Percentiles rank a stretch among this genome's conserved stretches.
phyloP scores from a whole-genome alignment of 2,888 invertebrate species.

The Cryptocephalus primarius region DNA sequence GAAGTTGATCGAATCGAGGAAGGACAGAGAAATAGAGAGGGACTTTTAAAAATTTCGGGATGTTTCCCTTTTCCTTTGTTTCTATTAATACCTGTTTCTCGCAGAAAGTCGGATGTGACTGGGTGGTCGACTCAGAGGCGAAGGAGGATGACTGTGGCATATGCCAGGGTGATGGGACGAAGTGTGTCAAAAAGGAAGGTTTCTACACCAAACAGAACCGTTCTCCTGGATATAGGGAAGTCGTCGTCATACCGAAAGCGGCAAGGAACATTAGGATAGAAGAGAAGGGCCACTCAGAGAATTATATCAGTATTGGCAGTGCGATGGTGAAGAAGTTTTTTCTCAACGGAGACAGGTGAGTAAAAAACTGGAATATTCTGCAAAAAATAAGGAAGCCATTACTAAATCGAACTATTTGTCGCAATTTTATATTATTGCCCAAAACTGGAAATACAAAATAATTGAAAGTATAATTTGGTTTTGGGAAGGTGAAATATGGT shows the following conservation, averaged over 20 bases:
- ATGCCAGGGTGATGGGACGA: slow-evolving; percentile 74
- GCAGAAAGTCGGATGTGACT: slow-evolving; percentile 86
- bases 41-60: too few relatives aligned
- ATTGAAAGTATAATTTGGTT: too few relatives aligned
- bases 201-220: slow-evolving; percentile 41
- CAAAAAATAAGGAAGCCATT: too few relatives aligned
- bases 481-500: too few relatives aligned
- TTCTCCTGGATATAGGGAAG: slow-evolving; percentile 46
- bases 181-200: slow-evolving; percentile 60
- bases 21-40: too few relatives aligned
- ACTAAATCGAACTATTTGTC: too few relatives aligned
- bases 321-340: slow-evolving; percentile 59
- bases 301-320: slow-evolving; percentile 69
- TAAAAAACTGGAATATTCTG: neutral
- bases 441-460: too few relatives aligned
- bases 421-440: too few relatives aligned
- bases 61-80: neutral
- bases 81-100: slow-evolving; percentile 27
- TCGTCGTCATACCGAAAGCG: slow-evolving; percentile 64
- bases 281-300: slow-evolving; percentile 65
- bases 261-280: slow-evolving; percentile 68
- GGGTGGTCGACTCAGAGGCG: slow-evolving; percentile 68
- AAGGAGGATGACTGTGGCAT: slow-evolving; percentile 78
- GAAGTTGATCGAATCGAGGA: too few relatives aligned
- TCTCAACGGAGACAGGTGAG: slow-evolving; percentile 67